Base-by-base conservation (phyloP, 1,140 invertebrate genomes). In the Pseudobourletiella spinata region DNA sequence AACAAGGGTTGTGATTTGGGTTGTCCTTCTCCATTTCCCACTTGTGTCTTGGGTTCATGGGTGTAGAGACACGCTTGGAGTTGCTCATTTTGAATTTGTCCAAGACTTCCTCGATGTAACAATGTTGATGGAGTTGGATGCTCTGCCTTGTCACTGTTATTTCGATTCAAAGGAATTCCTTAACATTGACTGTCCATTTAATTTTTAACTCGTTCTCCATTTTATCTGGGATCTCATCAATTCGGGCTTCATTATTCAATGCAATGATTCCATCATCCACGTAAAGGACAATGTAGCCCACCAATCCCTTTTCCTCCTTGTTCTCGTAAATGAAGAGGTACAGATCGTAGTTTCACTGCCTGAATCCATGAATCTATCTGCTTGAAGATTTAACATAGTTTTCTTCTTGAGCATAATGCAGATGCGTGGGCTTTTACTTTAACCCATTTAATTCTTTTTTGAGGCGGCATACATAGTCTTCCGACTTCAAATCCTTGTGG, bases 211-310 rank as follows among this genome's bases (percentile, higher is more conserved):
- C 24, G 16, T 68, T 32, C 42, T 43, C 32, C 0, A 77, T 65
- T 0, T 59, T 54, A 11, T 0, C 3, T 20, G 65, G 54, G 14
- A 70, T 50, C 14, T 67, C 57, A 39, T 74, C 65, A 48, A 11
- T 11, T 25, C 54, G 43, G 24, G 18, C 44, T 20, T 65, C 25
- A 25, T 46, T 68, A 1, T 64, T 68, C 0, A 55, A 55, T 25
- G 74, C 51, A 28, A 50, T 2, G 8, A 76, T 25, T 20, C 75
- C 76, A 71, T 80, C 78, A 72, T 80, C 78, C 14, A 79, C 76
- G 73, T 77, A 78, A 3, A 79, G 66, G 16, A 70, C 72, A 2
- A 79, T 44, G 26, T 76, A 68, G 3, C 73, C 59, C 8, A 16
- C 18, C 18, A 0, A n/a, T 22, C 39, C 26, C 22, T 43, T 25